These are phyloP conservation scores for Poecilia velifera DNA, from an alignment of 2,797 vertebrate species.

Conservation along the genomic window DNA sequence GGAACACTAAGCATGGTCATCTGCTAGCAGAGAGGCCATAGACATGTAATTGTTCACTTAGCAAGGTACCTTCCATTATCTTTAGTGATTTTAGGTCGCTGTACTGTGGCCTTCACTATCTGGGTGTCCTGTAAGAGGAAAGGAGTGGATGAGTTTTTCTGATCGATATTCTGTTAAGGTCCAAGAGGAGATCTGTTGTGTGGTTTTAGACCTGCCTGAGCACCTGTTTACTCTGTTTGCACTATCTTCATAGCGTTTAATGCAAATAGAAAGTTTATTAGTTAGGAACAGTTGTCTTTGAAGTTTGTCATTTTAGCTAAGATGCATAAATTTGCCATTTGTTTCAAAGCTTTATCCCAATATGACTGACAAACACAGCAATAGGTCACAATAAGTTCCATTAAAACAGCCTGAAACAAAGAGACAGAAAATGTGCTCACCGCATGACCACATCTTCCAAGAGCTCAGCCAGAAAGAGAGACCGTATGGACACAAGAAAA, in stretches of 20 bases:
- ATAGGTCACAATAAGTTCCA: neutral
- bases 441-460: neutral
- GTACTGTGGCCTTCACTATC: conserved; percentile 27
- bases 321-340: neutral
- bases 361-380: neutral
- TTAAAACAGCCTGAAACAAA: neutral
- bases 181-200: conserved; percentile 34
- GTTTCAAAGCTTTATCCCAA: neutral
- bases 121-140: conserved; percentile 34
- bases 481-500: neutral
- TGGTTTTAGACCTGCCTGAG: conserved; percentile 41
- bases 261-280: neutral
- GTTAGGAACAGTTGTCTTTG: neutral
- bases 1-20: neutral
- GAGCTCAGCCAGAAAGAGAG: neutral
- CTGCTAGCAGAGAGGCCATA: conserved; percentile 13
- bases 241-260: neutral
- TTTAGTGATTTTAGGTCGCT: conserved; percentile 39
- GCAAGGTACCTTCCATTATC: conserved; percentile 19
- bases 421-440: neutral
- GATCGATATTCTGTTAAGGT: conserved; percentile 74
- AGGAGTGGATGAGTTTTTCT: conserved; percentile 32
- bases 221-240: conserved; percentile 17
- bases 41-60: conserved; percentile 35
- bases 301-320: neutral